Conservation (phyloP, 2,888 invertebrate genomes). For the Deilephila porcellus region DNA sequence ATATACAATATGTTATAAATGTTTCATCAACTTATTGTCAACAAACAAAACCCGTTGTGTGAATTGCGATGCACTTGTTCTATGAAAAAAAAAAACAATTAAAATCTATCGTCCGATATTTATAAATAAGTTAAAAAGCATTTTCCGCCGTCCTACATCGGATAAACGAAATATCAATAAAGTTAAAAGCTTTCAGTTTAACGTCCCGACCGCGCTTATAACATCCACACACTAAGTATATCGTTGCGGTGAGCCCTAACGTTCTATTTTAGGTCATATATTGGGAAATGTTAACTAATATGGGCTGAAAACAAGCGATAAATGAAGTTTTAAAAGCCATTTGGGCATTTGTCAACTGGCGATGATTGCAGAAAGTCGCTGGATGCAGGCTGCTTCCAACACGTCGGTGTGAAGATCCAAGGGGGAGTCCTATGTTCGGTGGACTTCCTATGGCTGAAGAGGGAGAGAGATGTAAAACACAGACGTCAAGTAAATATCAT, state of each 20-base stretch:
- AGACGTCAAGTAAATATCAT: too few relatives aligned
- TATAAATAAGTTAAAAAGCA: slow-evolving; percentile 26
- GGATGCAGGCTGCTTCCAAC: too few relatives aligned
- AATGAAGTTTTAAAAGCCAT: not conserved
- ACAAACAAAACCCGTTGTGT: not conserved
- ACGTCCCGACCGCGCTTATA: slow-evolving; percentile 38
- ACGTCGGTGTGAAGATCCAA: too few relatives aligned
- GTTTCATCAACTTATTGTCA: too few relatives aligned
- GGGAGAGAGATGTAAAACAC: too few relatives aligned
- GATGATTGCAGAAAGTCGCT: too few relatives aligned
- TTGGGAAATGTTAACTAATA: not conserved
- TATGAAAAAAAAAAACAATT: not conserved
- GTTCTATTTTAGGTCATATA: not conserved
- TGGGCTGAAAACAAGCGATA: not conserved
- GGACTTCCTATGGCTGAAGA: too few relatives aligned
- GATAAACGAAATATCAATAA: slow-evolving; percentile 51
- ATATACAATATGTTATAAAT: too few relatives aligned
- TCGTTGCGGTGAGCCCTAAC: not conserved
- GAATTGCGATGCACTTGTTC: not conserved
- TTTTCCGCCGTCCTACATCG: slow-evolving; percentile 29
- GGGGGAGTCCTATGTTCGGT: too few relatives aligned
- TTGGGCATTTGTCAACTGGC: not conserved
- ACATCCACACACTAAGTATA: slow-evolving; percentile 22
- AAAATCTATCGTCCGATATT: not conserved
- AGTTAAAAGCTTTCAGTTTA: slow-evolving; percentile 56